Base-by-base conservation (phyloP, 2,797 vertebrate genomes). In the Avahi laniger region DNA sequence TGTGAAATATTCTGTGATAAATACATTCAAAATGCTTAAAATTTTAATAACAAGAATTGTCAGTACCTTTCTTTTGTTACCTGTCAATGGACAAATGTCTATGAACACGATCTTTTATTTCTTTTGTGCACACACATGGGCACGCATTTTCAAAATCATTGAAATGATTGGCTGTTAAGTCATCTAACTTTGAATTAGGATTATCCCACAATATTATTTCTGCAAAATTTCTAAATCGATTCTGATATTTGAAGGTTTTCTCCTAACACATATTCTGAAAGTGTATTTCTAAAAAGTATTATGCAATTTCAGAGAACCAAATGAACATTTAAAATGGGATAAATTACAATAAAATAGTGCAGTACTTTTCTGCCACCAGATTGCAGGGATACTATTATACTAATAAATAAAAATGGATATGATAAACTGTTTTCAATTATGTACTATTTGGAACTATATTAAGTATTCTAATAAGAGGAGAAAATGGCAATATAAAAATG, bases 381-480 rank as follows among this genome's bases (percentile, higher is more conserved):
- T 98, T 30, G 81, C 93, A 72, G 67, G 87, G 93, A 97, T 95
- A 97, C 96, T 97, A 98, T 98, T 98, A 98, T 95, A 97, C 96
- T 96, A 96, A 98, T 98, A 98, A 98, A 98, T 98, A 98, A 97
- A 97, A 98, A 95, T 97, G 87, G 95, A 97, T 95, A 97, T 98
- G 98, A 98, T 98, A 97, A 98, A 98, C 97, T 98, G 98, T 98
- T 98, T 98, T 98, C 98, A 98, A 98, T 98, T 98, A 98, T 97
- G 93, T 38, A 96, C 93, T 97, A 97, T 97, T 98, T 98, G 96
- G 97, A 97, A 97, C 95, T 97, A 96, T 98, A 98, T 98, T 97
- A 98, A 98, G 93, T 97, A 98, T 97, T 98, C 97, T 98, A 98
- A 98, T 98, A 98, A 97, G 95, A 96, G 92, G 90, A 97, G 98